Percentiles rank a stretch among this genome's conserved stretches.
Conservation (phyloP, 2,888 invertebrate species). For the Drosophila gaucha region DNA sequence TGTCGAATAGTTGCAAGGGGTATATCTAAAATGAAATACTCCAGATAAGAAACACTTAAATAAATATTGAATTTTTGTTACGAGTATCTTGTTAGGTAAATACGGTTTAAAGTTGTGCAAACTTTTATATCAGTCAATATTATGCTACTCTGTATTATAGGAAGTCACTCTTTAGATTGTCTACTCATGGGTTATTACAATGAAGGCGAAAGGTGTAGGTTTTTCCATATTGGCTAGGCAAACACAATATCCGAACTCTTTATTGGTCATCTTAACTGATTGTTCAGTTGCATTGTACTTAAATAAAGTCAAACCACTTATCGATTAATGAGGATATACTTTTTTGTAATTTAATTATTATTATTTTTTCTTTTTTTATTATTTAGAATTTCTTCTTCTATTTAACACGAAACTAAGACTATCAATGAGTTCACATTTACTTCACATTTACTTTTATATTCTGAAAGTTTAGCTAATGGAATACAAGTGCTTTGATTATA, state of each 20-base stretch:
- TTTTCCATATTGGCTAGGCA: too few relatives aligned
- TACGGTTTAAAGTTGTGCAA: neutral
- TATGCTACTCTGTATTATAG: neutral
- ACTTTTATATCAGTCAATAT: neutral
- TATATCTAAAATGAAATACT: neutral
- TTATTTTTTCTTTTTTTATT: too few relatives aligned
- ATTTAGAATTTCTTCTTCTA: too few relatives aligned
- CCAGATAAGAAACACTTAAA: neutral
- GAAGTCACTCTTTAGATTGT: neutral
- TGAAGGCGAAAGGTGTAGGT: neutral
- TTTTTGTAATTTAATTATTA: too few relatives aligned
- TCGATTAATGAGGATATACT: too few relatives aligned
- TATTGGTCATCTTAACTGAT: too few relatives aligned
- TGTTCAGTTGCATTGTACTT: neutral
- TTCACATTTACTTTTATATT: too few relatives aligned
- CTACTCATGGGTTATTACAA: neutral
- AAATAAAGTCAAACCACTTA: too few relatives aligned
- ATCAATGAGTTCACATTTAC: too few relatives aligned
- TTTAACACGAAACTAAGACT: too few relatives aligned
- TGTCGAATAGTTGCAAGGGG: too few relatives aligned
- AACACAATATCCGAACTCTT: neutral
- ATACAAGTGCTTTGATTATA: neutral
- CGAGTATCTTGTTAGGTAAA: neutral
- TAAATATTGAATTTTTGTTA: neutral
- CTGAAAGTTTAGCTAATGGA: too few relatives aligned